These are phyloP conservation scores for Crossaster papposus DNA, from an alignment of 53 echinoderm and acorn worm species.

Conservation along the genomic window DNA sequence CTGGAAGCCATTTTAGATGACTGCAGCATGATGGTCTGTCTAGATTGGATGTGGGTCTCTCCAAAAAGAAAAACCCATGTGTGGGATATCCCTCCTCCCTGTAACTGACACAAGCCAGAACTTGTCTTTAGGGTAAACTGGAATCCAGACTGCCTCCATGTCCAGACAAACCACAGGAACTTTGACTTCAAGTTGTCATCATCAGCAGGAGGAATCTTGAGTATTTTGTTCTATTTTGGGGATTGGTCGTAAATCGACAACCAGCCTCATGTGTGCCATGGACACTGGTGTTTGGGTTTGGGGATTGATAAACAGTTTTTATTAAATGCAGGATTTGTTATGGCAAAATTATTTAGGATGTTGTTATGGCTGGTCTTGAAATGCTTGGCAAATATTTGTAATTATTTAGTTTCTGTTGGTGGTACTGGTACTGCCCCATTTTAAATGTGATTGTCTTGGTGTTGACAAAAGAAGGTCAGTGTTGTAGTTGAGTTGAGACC, in stretches of 20 bases:
- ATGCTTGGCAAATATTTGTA: no score
- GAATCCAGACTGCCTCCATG: no score
- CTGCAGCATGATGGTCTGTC: neutral
- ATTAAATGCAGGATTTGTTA: neutral
- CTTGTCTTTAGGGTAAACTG: conserved; percentile 10
- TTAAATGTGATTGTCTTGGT: no score
- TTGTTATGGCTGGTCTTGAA: neutral
- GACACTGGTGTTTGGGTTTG: neutral
- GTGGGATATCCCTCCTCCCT: neutral
- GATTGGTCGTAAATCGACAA: conserved; percentile 45
- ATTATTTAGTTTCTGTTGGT: no score
- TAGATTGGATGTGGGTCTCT: neutral
- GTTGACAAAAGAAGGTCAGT: no score
- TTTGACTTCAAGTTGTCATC: conserved; percentile 1
- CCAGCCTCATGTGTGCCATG: neutral
- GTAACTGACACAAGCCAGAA: conserved; percentile 11
- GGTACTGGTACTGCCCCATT: no score
- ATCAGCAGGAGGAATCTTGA: conserved; percentile 19
- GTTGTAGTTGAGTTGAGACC: no score
- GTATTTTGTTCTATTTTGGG: conserved; percentile 29
- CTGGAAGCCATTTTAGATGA: neutral
- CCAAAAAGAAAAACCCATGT: neutral
- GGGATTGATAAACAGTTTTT: conserved; percentile 1
- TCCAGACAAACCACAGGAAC: conserved; percentile 19
- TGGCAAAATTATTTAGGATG: neutral